A percentile compares a stretch with the other conserved stretches of the same genome.
phyloP scores from a whole-genome alignment of 2,888 invertebrate species.

The Drosophila picticornis region DNA sequence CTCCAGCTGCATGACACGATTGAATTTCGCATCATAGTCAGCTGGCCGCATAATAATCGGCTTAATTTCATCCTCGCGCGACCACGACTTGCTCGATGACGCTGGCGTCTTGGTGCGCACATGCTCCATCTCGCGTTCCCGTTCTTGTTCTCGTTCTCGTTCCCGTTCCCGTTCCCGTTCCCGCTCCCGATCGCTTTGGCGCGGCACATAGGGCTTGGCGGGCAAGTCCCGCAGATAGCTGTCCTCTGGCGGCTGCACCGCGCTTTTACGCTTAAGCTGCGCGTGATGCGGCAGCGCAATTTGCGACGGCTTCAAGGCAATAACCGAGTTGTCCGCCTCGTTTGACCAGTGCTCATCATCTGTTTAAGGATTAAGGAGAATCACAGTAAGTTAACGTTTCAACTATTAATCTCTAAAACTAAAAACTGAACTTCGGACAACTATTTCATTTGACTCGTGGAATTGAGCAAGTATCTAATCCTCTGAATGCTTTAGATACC shows the following conservation, averaged over 20 bases:
- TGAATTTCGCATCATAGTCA: constrained; percentile 84
- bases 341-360: constrained; percentile 85
- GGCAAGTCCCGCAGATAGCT: constrained; percentile 84
- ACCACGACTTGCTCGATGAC: constrained; percentile 74
- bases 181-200: constrained; percentile 58
- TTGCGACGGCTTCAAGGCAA: constrained; percentile 84
- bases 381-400: neutral
- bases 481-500: too few relatives aligned
- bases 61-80: constrained; percentile 84
- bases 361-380: constrained; percentile 37
- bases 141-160: constrained; percentile 22
- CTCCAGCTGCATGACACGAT: constrained; percentile 82
- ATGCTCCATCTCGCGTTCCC: constrained; percentile 27
- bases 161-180: constrained; percentile 39
- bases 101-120: constrained; percentile 63
- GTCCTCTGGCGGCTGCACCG: constrained; percentile 83
- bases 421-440: neutral
- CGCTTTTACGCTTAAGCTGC: constrained; percentile 83
- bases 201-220: constrained; percentile 83
- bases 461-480: neutral
- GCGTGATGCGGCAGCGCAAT: constrained; percentile 80
- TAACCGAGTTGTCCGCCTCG: constrained; percentile 85
- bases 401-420: neutral
- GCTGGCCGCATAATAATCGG: constrained; percentile 84
- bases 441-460: too few relatives aligned